Base-by-base conservation (phyloP, 2,797 vertebrate genomes). In the Gorsachius magnificus region DNA sequence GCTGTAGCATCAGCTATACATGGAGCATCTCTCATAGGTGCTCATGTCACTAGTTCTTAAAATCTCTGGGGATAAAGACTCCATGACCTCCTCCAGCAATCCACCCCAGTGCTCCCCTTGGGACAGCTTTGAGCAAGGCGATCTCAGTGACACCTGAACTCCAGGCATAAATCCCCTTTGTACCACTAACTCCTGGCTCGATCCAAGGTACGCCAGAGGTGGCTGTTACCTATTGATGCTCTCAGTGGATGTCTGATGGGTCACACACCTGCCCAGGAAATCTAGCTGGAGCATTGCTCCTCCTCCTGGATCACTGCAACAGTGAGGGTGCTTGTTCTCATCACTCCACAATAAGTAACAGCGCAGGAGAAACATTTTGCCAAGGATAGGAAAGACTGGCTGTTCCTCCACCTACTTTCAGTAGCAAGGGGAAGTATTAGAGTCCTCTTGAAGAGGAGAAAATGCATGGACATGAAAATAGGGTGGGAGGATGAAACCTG, bases 401-500 rank as follows among this genome's bases (percentile, higher is more conserved):
- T 97, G 96, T 96, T 97, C 93, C 54, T 78, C 92, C 95, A 95
- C 96, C 95, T 96, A 96, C 96, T 94, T 96, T 94, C 94, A 92
- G 81, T 25, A 93, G 63, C 82, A 92, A 97, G 64, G 90, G 96
- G 94, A 97, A 96, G 93, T 92, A 97, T 94, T 96, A 93, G 76
- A 97, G 90, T 87, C 93, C 81, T 94, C 81, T 93, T 51, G 71
- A 69, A 92, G 89, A 97, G 58, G n/a, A 97, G 92, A 96, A 97
- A 94, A 96, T 93, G 65, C 89, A 95, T 45, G 95, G 96, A 96
- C 96, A 93, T 70, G 93, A 94, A 97, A 97, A 97, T 87, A 96
- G 63, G 94, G 96, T 97, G 94, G 96, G 96, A 97, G 95, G 95
- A 97, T 95, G 76, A 96, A 97, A 96, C 95, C 93, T 95, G 94